phyloP scores from a whole-genome alignment of 2,797 vertebrate genomes.

The Poliocrania exsul region DNA sequence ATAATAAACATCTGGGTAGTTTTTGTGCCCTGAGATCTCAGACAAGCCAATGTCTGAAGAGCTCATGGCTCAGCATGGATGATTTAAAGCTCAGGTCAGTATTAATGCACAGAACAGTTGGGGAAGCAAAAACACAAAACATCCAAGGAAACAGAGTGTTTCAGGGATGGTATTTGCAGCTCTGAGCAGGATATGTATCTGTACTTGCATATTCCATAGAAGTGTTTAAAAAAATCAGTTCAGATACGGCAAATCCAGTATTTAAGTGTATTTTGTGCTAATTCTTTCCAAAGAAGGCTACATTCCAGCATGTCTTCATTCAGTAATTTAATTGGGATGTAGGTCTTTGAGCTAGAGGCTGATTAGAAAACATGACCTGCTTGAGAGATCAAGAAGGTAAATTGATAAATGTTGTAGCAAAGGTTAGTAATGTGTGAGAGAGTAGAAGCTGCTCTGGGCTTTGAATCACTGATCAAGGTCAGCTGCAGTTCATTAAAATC shows the following conservation, averaged over 20 bases:
- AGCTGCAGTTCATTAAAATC: conserved; percentile 88
- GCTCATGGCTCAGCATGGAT: not conserved
- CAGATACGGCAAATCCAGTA: conserved; percentile 33
- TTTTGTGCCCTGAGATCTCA: not conserved
- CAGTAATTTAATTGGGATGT: conserved; percentile 82
- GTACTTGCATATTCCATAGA: not conserved
- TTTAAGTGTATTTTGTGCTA: conserved; percentile 33
- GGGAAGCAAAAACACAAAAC: conserved; percentile 29
- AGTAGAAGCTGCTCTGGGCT: conserved; percentile 76
- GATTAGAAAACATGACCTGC: conserved; percentile 92
- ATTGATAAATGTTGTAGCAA: conserved; percentile 91
- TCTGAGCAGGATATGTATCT: not conserved
- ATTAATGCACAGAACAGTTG: not conserved
- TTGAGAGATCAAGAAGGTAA: conserved; percentile 95
- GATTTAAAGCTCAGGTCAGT: conserved; percentile 45
- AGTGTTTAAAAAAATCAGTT: not conserved
- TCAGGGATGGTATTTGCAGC: not conserved
- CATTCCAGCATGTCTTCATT: conserved; percentile 75
- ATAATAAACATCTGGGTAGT: conserved; percentile 51
- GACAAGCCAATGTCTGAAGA: not conserved
- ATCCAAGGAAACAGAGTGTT: not conserved
- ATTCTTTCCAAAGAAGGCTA: conserved; percentile 50
- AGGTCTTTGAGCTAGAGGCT: conserved; percentile 76
- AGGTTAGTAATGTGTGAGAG: conserved; percentile 83
- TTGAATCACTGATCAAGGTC: conserved; percentile 87